Conservation (phyloP, 2,113 vertebrate genomes). For the Sterna hirundo region DNA sequence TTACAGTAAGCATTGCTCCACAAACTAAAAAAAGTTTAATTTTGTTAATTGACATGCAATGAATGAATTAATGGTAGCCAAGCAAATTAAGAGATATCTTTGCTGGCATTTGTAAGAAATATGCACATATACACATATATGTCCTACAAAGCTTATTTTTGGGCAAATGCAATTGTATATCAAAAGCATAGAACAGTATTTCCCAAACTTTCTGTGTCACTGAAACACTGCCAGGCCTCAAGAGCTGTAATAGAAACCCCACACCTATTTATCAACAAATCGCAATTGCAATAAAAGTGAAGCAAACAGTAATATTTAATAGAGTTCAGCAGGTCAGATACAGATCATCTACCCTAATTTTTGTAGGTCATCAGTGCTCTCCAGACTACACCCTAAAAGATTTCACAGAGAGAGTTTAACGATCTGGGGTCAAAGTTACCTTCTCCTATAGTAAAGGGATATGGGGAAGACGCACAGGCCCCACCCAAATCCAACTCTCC, state of each 20-base stretch:
- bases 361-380: neutral
- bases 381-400: neutral
- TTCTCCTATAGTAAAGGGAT: neutral
- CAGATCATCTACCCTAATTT: neutral
- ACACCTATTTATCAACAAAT: neutral
- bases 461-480: neutral
- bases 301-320: neutral
- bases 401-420: neutral
- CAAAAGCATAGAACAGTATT: neutral
- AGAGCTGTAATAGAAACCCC: neutral
- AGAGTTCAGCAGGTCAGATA: neutral
- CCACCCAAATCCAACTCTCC: neutral
- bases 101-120: neutral
- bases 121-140: rapidly evolving
- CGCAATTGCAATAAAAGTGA: neutral
- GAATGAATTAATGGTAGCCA: neutral
- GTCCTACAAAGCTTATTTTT: neutral
- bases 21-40: neutral
- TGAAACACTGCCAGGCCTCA: neutral
- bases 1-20: neutral
- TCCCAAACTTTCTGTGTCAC: neutral
- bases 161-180: neutral
- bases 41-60: neutral
- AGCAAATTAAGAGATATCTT: neutral
- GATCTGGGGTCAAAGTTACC: neutral